Evolutionary conservation across 2,113 vertebrate genomes (phyloP).

Genomic region (Sinocyclocheilus rhinocerous): DNA sequence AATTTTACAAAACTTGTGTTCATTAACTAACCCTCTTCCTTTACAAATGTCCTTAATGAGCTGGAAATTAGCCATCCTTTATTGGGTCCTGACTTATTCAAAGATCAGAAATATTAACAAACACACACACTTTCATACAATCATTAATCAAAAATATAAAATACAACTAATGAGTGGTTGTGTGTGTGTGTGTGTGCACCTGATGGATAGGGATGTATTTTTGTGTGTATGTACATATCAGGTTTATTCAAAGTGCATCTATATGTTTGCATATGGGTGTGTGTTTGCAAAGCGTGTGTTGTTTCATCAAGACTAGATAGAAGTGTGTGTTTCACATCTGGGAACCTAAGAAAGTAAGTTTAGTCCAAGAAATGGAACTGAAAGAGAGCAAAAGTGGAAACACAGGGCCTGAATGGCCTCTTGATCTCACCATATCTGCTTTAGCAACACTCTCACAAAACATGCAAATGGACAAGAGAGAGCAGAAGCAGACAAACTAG

Average conservation of each 20-base stretch:
- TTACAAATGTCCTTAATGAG: too few relatives aligned
- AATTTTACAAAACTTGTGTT: too few relatives aligned
- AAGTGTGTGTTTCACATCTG: neutral
- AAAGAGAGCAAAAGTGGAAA: neutral
- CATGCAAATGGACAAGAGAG: neutral
- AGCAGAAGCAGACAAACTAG: neutral
- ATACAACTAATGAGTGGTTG: neutral
- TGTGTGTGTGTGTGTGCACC: neutral
- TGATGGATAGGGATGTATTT: neutral
- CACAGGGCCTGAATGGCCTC: neutral
- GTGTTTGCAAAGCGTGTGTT: neutral
- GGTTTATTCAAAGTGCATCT: neutral
- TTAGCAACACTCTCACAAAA: neutral
- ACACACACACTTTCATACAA: neutral
- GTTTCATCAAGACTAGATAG: neutral
- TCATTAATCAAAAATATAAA: neutral
- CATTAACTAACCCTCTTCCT: too few relatives aligned
- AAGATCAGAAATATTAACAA: neutral
- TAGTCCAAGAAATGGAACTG: neutral
- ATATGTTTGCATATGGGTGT: neutral
- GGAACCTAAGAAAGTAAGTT: neutral
- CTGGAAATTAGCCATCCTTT: too few relatives aligned
- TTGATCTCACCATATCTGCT: neutral
- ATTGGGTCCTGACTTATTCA: too few relatives aligned
- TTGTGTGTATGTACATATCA: neutral